phyloP scores from a whole-genome alignment of 1,140 invertebrate genomes.

The Archivesica marissinica region DNA sequence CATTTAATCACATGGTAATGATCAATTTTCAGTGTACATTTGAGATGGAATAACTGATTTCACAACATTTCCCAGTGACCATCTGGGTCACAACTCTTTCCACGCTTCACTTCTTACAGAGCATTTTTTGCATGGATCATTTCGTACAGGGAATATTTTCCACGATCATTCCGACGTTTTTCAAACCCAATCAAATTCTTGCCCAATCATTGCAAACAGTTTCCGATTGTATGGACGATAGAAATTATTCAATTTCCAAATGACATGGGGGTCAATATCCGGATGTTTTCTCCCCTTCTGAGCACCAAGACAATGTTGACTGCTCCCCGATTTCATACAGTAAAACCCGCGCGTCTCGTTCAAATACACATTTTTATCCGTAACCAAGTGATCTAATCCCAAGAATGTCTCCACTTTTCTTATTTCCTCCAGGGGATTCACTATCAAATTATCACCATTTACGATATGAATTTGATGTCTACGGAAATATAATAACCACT shows the following conservation, averaged over 20 bases:
- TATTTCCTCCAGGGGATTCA: slow-evolving; percentile 79
- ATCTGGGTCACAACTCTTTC: too few relatives aligned
- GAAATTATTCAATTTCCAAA: slow-evolving; percentile 92
- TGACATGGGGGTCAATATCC: slow-evolving; percentile 89
- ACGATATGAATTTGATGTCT: slow-evolving; percentile 81
- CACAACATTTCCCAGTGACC: too few relatives aligned
- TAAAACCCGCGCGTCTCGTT: slow-evolving; percentile 84
- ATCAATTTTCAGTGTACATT: too few relatives aligned
- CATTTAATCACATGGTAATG: too few relatives aligned
- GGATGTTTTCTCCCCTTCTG: slow-evolving; percentile 97
- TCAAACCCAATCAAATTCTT: slow-evolving; percentile 80
- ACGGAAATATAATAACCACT: slow-evolving; percentile 80
- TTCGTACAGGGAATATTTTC: too few relatives aligned
- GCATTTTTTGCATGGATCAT: too few relatives aligned
- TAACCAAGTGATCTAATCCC: slow-evolving; percentile 75
- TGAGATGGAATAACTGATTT: too few relatives aligned
- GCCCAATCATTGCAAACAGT: slow-evolving; percentile 79
- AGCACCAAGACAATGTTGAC: slow-evolving; percentile 91
- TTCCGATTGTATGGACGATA: slow-evolving; percentile 92
- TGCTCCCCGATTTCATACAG: slow-evolving; percentile 81
- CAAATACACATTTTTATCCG: slow-evolving; percentile 80
- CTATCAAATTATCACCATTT: slow-evolving; percentile 80
- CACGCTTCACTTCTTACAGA: too few relatives aligned
- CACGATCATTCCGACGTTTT: too few relatives aligned
- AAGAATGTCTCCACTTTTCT: slow-evolving; percentile 80